Percentiles rank a stretch among this genome's conserved stretches.
These are phyloP conservation scores for Ryuthela nishihirai DNA, from an alignment of 2,888 invertebrate species.

Conservation along the genomic window DNA sequence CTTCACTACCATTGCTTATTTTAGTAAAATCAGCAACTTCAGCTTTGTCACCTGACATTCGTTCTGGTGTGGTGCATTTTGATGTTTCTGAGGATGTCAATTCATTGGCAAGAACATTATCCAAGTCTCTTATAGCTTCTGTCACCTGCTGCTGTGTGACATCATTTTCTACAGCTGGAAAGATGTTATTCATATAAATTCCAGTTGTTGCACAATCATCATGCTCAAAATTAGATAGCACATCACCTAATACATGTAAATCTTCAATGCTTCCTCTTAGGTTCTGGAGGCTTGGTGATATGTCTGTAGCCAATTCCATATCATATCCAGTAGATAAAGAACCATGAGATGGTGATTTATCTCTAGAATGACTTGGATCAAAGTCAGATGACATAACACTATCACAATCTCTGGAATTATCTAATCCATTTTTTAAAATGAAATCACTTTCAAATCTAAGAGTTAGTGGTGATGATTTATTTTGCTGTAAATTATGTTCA, in stretches of 20 bases:
- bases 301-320: constrained; percentile 40
- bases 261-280: constrained; percentile 67
- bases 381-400: constrained; percentile 13
- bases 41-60: too few relatives aligned
- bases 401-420: constrained; percentile 9
- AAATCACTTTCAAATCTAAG: constrained; percentile 35
- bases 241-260: too few relatives aligned
- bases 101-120: constrained; percentile 27
- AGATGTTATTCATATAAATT: background rate
- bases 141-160: constrained; percentile 11
- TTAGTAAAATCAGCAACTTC: too few relatives aligned
- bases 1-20: too few relatives aligned
- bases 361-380: constrained; percentile 8
- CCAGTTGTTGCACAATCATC: too few relatives aligned
- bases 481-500: constrained; percentile 15
- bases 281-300: constrained; percentile 57
- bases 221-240: background rate
- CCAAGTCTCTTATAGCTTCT: constrained; percentile 31
- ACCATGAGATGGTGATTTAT: constrained; percentile 32
- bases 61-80: constrained; percentile 22
- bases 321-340: constrained; percentile 31
- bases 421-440: constrained; percentile 6
- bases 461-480: background rate
- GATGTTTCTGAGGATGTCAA: constrained; percentile 19
- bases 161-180: constrained; percentile 8